A percentile compares a stretch with the other conserved stretches of the same genome.
These are phyloP conservation scores for Linurgus olivaceus DNA, from an alignment of 2,797 vertebrate genomes.

Conservation along the genomic window DNA sequence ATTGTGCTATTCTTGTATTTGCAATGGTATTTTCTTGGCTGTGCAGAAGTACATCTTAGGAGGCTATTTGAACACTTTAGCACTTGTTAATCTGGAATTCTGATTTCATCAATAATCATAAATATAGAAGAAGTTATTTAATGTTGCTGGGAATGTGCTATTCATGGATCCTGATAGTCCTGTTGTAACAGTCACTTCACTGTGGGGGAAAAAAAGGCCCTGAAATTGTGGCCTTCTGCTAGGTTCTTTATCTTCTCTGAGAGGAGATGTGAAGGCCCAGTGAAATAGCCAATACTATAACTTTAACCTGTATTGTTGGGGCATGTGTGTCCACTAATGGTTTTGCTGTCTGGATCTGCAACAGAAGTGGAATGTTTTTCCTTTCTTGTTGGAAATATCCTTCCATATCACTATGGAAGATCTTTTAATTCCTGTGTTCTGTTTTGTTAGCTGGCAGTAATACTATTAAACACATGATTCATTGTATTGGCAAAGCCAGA, in stretches of 20 bases:
- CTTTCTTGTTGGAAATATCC: not conserved
- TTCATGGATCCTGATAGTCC: not conserved
- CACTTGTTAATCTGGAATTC: not conserved
- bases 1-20: conserved; percentile 7
- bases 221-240: not conserved
- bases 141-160: not conserved
- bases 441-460: not conserved
- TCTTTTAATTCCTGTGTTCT: not conserved
- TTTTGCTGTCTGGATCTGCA: conserved; percentile 79
- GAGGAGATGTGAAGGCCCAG: not conserved
- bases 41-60: not conserved
- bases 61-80: not conserved
- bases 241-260: not conserved
- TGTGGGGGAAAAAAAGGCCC: not conserved
- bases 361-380: not conserved
- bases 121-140: not conserved
- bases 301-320: conserved; percentile 71
- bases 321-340: conserved; percentile 65
- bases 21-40: not conserved
- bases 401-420: not conserved
- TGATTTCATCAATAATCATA: conserved; percentile 16
- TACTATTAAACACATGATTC: not conserved
- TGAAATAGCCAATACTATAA: conserved; percentile 29
- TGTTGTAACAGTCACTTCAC: not conserved
- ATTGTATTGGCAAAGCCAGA: not conserved